These are phyloP conservation scores for Anthopleura sola DNA, from an alignment of 64 coral and sea anemone genomes.

Conservation along the genomic window DNA sequence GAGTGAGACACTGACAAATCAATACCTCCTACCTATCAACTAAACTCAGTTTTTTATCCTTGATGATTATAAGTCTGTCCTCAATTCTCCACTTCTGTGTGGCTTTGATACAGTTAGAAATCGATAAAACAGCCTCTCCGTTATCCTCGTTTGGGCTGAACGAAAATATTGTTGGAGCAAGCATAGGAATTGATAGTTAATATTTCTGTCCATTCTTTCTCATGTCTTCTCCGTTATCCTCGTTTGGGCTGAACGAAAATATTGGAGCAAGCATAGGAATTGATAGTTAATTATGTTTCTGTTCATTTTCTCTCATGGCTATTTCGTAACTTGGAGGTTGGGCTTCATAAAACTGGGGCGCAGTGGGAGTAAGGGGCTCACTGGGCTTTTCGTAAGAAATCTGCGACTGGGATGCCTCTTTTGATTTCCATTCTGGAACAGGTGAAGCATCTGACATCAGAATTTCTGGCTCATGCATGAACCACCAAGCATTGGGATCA, in stretches of 20 bases:
- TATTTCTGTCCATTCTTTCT: not conserved
- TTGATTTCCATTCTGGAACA: not conserved
- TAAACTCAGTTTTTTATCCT: too few relatives aligned
- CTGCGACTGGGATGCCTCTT: not conserved
- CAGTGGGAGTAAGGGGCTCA: not conserved
- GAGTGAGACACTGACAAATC: too few relatives aligned
- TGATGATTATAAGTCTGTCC: too few relatives aligned
- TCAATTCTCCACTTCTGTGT: too few relatives aligned
- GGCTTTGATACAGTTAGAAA: too few relatives aligned
- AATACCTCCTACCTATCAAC: too few relatives aligned
- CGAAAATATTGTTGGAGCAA: too few relatives aligned
- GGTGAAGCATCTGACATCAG: not conserved
- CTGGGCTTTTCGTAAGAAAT: not conserved
- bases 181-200: not conserved
- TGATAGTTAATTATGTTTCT: not conserved
- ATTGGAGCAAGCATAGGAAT: not conserved
- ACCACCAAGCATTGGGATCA: constrained; percentile 21
- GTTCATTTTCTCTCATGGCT: not conserved
- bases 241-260: too few relatives aligned
- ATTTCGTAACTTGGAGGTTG: not conserved
- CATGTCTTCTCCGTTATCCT: too few relatives aligned
- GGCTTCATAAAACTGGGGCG: not conserved
- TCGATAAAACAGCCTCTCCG: too few relatives aligned
- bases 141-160: too few relatives aligned
- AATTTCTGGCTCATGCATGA: not conserved